Base-by-base conservation (phyloP, 2,797 vertebrate genomes). In the Sebastes matsubarae region DNA sequence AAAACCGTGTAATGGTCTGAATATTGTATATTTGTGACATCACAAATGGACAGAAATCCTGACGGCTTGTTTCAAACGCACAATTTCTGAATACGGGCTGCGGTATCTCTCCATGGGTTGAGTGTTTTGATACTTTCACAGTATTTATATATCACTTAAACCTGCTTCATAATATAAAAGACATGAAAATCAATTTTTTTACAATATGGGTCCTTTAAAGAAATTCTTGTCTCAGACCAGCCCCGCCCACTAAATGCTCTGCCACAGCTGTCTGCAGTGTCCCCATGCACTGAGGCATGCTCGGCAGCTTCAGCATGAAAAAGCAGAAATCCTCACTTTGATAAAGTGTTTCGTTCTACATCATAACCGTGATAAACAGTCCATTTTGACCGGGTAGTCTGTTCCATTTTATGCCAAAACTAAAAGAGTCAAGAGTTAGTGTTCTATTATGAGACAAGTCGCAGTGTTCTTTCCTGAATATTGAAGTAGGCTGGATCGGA, bases 281-380 rank as follows among this genome's bases (percentile, higher is more conserved):
- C 36, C 36, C 36, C 36, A 38, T 38, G 4, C 36, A 38, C 36
- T 38, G 36, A 13, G 36, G 36, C 16, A 50, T 68, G 13, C 50
- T 34, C 4, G 24, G 30, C 36, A 18, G 20, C 38, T 32, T 42
- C 38, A 20, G 30, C 30, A 52, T 42, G 14, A 42, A 42, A 42
- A 42, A 42, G 13, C 38, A 42, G 38, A 42, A 42, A 57, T 46
- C 24, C 22, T 30, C 8, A 20, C 68, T 61, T 29, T 25, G n/a
- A 34, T 32, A 52, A 82, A 77, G 46, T 18, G 22, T 42, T 69
- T 64, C 22, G 46, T 65, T 68, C 59, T 65, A 55, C 74, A 68
- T 72, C 29, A 52, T 64, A 66, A 71, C 8, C 24, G 16, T 30
- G n/a, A 61, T 54, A 66, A 65, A 71, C 59, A 64, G 38, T 32